A percentile compares a stretch with the other conserved stretches of the same genome.
Evolutionary conservation across 2,113 vertebrate species (phyloP).

Genomic region (Eptesicus fuscus): DNA sequence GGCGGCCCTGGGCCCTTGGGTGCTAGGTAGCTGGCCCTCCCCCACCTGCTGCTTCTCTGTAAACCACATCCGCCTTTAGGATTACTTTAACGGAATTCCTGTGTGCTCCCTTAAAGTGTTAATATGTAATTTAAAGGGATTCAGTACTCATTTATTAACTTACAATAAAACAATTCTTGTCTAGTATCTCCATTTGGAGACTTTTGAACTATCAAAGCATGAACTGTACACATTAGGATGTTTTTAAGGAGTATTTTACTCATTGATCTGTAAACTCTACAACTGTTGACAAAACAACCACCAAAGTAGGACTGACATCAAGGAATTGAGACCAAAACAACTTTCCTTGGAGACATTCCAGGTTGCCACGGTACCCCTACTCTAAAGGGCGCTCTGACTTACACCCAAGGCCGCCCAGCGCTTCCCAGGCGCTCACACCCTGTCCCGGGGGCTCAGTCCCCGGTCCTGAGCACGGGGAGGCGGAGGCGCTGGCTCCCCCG

Average conservation of each 20-base stretch:
- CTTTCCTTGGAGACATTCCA: constrained; percentile 62
- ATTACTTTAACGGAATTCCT: constrained; percentile 52
- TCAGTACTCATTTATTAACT: constrained; percentile 57
- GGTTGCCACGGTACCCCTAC: constrained; percentile 28
- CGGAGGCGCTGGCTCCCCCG: background rate
- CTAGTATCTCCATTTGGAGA: constrained; percentile 67
- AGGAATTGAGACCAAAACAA: constrained; percentile 57
- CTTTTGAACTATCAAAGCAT: constrained; percentile 61
- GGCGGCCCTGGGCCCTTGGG: background rate
- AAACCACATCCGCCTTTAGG: constrained; percentile 48
- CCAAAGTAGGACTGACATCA: constrained; percentile 23
- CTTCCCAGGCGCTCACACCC: background rate
- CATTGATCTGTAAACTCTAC: constrained; percentile 27
- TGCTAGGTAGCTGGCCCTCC: background rate
- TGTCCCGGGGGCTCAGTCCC: background rate
- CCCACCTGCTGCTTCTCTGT: background rate
- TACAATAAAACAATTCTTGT: constrained; percentile 65
- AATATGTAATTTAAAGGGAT: constrained; percentile 51
- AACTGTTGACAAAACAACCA: constrained; percentile 28
- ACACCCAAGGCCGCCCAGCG: background rate
- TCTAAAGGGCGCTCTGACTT: constrained; percentile 2
- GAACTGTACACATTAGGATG: constrained; percentile 64
- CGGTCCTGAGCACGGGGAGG: too few species aligned
- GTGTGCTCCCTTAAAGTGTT: constrained; percentile 61
- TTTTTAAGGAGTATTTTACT: constrained; percentile 67